Conservation (phyloP, 1,140 invertebrate species). For the Trichonephila clavata region DNA sequence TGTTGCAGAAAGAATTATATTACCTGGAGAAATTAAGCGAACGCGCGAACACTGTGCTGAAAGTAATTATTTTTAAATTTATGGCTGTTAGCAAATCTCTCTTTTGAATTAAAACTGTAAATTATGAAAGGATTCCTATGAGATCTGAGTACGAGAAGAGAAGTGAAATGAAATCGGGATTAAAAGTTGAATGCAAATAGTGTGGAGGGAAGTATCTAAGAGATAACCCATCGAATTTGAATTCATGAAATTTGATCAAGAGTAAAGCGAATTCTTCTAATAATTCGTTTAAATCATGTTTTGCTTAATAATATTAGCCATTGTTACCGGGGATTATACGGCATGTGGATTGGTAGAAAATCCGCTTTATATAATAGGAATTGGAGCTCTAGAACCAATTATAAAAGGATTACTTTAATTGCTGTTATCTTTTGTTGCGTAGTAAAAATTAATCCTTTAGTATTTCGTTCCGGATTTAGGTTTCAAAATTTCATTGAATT, state of each 20-base stretch:
- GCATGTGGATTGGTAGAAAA: neutral
- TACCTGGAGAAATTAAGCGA: neutral
- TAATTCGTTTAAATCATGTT: neutral
- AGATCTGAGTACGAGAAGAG: neutral
- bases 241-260: neutral
- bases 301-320: neutral
- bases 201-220: neutral
- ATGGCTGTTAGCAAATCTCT: neutral
- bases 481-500: too few species aligned
- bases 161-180: neutral
- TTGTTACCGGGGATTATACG: neutral
- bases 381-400: neutral
- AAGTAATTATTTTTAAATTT: slow-evolving; percentile 27
- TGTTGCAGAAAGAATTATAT: neutral
- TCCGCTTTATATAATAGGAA: neutral
- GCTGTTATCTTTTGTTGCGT: neutral
- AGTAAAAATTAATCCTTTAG: neutral
- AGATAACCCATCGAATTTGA: neutral
- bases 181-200: neutral
- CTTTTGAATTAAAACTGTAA: neutral
- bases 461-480: neutral
- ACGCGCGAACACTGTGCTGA: neutral
- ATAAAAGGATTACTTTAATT: slow-evolving; percentile 16
- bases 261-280: neutral
- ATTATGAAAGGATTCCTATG: neutral